phyloP scores from a whole-genome alignment of 2,797 vertebrate species.

The Silurus aristotelis region DNA sequence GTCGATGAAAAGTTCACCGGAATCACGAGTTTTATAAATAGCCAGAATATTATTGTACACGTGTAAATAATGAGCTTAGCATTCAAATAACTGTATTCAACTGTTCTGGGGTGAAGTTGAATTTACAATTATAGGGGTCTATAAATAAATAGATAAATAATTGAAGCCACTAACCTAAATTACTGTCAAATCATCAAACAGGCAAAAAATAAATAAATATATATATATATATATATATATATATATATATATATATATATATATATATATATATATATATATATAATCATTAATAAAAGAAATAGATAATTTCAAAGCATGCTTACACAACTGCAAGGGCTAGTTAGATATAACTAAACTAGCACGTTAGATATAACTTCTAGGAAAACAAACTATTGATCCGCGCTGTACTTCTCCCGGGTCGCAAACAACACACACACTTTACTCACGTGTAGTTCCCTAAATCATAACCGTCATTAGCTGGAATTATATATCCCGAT shows the following conservation, averaged over 20 bases:
- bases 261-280: too few species aligned
- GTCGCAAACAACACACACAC: background rate
- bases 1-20: background rate
- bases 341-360: background rate
- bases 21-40: background rate
- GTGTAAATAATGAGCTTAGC: background rate
- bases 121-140: background rate
- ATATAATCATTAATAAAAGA: too few species aligned
- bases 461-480: background rate
- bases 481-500: background rate
- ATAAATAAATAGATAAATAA: too few species aligned
- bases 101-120: background rate
- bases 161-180: too few species aligned
- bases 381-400: background rate
- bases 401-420: background rate
- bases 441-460: background rate
- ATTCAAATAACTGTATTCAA: background rate
- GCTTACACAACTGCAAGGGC: background rate
- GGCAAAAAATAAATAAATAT: too few species aligned
- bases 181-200: too few species aligned
- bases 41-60: background rate
- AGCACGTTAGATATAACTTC: background rate
- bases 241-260: too few species aligned
- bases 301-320: background rate
- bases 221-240: too few species aligned